Evolutionary conservation across 2,113 vertebrate species (phyloP), one percentile per base, ranked within the genome.

Genomic region (Corythaeola cristata): DNA sequence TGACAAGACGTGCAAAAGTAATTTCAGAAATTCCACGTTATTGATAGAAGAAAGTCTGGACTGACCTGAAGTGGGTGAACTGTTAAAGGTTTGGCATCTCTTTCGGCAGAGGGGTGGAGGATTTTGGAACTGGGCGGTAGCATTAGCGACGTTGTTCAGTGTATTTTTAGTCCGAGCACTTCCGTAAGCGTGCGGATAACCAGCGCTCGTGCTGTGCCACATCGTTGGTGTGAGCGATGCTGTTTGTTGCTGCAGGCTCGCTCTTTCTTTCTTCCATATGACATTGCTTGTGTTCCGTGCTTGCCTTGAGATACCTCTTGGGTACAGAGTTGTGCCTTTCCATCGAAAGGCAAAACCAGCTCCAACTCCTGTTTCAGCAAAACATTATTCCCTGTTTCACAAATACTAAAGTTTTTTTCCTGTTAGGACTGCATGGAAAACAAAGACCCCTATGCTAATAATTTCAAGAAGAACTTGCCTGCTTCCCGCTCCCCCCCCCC

Each of bases 271-370:
- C 80, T 69, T 52, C 94, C 45, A 3, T 28, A 11, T 60, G 35
- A 41, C 85, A 35, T 93, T 91, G 97, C 90, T 86, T 71, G 85
- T 75, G 81, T 91, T 89, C 89, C 81, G 91, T 88, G 50, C 92
- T 91, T 76, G 52, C 92, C 90, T 85, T 28, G 90, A 90, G 94
- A 90, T 88, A 79, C 73, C 88, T 92, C 86, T 74, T 53, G 75
- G 96, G 91, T 90, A 89, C 88, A 89, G 95, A 96, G 96, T 92
- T 92, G 96, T 93, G 96, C 96, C 86, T 96, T 97, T 95, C 95
- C 77, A 60, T 37, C 3, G 5, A 74, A 96, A 96, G 94, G 95
- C 94, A 95, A 53, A 89, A 28, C 50, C 4, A 69, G 67, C 84
- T 77, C 84, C 75, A 26, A 3, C 76, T 85, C 49, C 39, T 30